These are phyloP conservation scores for Acrocephalus kingi DNA, from an alignment of 2,113 vertebrate genomes.

Conservation along the genomic window DNA sequence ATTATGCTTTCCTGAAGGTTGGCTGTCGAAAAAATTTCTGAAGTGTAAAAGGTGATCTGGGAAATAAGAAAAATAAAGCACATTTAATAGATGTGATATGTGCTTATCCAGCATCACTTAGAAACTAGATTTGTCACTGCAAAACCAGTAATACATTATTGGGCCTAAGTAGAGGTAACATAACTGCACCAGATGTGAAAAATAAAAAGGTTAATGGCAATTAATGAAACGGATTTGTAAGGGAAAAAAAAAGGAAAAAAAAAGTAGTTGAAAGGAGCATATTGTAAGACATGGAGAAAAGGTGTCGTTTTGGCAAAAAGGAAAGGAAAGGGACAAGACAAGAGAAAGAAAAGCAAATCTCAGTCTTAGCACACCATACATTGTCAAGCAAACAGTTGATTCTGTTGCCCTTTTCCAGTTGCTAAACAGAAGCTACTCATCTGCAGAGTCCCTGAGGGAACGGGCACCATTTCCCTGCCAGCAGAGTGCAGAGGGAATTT, in stretches of 20 bases:
- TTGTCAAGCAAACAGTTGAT: neutral
- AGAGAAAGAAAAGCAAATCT: neutral
- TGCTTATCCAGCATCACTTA: neutral
- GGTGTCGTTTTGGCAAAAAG: neutral
- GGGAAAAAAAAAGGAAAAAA: too few relatives aligned
- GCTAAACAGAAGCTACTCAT: neutral
- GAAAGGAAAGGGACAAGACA: neutral
- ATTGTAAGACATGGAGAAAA: neutral
- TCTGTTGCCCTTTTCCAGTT: neutral
- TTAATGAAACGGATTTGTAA: neutral
- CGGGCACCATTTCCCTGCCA: neutral
- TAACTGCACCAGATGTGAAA: neutral
- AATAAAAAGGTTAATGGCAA: neutral
- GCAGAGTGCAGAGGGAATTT: neutral
- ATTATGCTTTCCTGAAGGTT: slow-evolving; percentile 72
- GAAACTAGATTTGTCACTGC: neutral
- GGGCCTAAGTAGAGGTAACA: neutral
- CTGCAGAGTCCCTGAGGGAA: neutral
- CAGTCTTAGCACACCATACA: neutral
- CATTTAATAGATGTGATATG: neutral
- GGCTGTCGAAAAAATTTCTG: slow-evolving; percentile 81
- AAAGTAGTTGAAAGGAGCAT: neutral
- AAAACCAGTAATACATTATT: neutral
- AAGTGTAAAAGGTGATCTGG: slow-evolving; percentile 86
- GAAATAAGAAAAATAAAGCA: neutral